These are phyloP conservation scores for Acyrthosiphon pisum DNA, from an alignment of 1,140 invertebrate genomes.

Conservation along the genomic window DNA sequence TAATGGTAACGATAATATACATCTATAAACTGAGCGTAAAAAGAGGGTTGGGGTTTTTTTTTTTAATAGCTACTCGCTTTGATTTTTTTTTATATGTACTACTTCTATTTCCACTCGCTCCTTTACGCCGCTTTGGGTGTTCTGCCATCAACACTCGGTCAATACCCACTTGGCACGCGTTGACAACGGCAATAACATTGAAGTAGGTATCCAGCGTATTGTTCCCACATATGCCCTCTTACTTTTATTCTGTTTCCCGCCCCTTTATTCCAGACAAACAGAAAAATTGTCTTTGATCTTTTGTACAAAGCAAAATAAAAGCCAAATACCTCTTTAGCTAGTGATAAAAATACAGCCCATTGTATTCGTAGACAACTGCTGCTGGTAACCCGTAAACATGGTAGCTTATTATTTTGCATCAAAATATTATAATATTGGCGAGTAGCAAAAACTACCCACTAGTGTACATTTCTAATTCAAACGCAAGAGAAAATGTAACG, in stretches of 20 bases:
- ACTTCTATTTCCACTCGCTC: neutral
- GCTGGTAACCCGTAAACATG: neutral
- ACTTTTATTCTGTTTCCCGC: slow-evolving; percentile 1
- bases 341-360: neutral
- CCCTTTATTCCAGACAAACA: slow-evolving; percentile 24
- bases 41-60: neutral
- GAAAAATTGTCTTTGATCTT: slow-evolving; percentile 44
- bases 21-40: neutral
- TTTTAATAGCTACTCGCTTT: slow-evolving; percentile 55
- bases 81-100: slow-evolving; percentile 25
- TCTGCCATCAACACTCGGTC: slow-evolving; percentile 50
- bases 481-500: neutral
- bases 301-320: slow-evolving; percentile 33
- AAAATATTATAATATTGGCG: neutral
- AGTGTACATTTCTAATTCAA: too few relatives aligned
- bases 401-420: neutral
- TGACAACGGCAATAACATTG: slow-evolving; percentile 51
- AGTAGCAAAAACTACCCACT: neutral
- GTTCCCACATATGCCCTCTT: slow-evolving; percentile 23
- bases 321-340: slow-evolving; percentile 8
- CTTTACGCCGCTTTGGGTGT: neutral
- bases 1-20: neutral
- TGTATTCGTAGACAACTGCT: neutral
- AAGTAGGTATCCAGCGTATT: slow-evolving; percentile 42
- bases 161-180: slow-evolving; percentile 47